Evolutionary conservation across 1,140 invertebrate genomes (phyloP).

Genomic region (Rhopalosiphum maidis): DNA sequence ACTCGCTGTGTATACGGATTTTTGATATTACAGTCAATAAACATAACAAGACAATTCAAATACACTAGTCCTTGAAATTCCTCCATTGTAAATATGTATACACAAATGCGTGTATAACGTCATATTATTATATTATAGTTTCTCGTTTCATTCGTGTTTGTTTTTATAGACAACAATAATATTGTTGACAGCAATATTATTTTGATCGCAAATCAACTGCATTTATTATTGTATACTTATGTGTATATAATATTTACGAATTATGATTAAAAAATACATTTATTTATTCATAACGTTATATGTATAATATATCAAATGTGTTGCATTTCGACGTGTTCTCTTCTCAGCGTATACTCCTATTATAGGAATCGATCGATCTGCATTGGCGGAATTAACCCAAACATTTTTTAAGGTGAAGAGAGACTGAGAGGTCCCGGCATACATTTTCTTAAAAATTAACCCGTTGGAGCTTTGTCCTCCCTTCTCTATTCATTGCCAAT

Average conservation of each 20-base stretch:
- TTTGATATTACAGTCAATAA: slow-evolving; percentile 13
- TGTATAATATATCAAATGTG: not conserved
- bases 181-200: slow-evolving; percentile 1
- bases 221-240: not conserved
- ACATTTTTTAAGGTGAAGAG: not conserved
- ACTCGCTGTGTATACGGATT: not conserved
- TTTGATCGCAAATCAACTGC: not conserved
- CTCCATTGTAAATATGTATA: slow-evolving; percentile 3
- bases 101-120: not conserved
- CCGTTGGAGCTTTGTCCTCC: not conserved
- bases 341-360: not conserved
- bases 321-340: not conserved
- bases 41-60: not conserved
- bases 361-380: not conserved
- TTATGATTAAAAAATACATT: not conserved
- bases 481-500: no score
- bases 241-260: not conserved
- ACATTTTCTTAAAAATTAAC: not conserved
- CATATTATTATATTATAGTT: not conserved
- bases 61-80: slow-evolving; percentile 14
- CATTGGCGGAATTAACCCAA: not conserved
- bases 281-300: not conserved
- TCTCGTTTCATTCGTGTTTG: not conserved
- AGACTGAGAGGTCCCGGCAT: not conserved
- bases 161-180: not conserved